phyloP scores from a whole-genome alignment of 1,140 invertebrate genomes.

The Plodia interpunctella region DNA sequence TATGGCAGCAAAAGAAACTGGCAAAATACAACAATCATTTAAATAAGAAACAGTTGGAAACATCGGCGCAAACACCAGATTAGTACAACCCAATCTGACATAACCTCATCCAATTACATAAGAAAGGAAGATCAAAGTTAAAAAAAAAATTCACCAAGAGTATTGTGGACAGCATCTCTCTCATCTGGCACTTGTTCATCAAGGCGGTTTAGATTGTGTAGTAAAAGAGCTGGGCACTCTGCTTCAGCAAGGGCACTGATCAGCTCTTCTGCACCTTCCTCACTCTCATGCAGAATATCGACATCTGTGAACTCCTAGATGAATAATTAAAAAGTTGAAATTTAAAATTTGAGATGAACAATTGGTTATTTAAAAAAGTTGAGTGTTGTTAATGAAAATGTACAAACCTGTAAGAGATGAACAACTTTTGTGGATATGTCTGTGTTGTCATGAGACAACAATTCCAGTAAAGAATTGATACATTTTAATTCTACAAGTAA shows the following conservation, averaged over 20 bases:
- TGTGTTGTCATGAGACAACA: conserved; percentile 97
- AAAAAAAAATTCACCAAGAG: conserved; percentile 80
- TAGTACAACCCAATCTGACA: too few relatives aligned
- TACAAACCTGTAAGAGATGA: conserved; percentile 82
- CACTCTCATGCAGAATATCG: conserved; percentile 95
- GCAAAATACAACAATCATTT: too few relatives aligned
- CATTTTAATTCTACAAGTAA: conserved; percentile 93
- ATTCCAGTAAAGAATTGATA: conserved; percentile 93
- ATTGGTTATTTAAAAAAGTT: too few relatives aligned
- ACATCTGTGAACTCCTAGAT: conserved; percentile 95
- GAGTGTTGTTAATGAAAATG: background rate
- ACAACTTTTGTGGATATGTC: conserved; percentile 92
- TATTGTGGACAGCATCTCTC: conserved; percentile 97
- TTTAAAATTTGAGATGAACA: background rate
- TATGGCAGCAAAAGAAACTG: too few relatives aligned
- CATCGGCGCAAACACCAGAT: too few relatives aligned
- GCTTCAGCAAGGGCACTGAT: conserved; percentile 90
- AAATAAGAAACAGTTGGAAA: too few relatives aligned
- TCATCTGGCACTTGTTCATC: conserved; percentile 97
- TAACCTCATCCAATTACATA: too few relatives aligned
- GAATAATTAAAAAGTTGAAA: background rate
- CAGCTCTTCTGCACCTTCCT: conserved; percentile 87
- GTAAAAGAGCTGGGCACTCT: conserved; percentile 93
- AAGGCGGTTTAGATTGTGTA: conserved; percentile 95
- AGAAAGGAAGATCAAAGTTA: too few relatives aligned